Percentiles rank a stretch among this genome's conserved stretches.
Conservation (phyloP, 2,888 invertebrate genomes). For the Leucophenga maculata region DNA sequence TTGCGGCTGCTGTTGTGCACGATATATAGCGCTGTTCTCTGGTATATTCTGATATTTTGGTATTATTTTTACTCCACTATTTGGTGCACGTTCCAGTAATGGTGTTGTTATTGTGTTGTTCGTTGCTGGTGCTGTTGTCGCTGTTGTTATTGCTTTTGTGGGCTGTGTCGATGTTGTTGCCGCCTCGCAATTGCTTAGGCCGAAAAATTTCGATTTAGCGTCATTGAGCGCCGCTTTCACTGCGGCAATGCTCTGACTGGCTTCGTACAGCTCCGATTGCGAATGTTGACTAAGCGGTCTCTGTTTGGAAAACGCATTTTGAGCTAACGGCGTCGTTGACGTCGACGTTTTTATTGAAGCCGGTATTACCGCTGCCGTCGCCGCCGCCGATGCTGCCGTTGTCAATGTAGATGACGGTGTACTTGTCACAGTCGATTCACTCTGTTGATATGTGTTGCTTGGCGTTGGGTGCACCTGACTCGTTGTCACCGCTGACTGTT, state of each 20-base stretch:
- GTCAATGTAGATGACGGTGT: background rate
- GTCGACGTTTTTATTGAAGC: background rate
- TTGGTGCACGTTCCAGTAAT: no score
- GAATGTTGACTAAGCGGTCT: constrained; percentile 62
- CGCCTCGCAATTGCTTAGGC: constrained; percentile 61
- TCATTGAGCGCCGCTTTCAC: constrained; percentile 71
- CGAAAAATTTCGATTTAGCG: constrained; percentile 72
- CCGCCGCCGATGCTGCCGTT: constrained; percentile 16
- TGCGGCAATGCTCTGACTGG: constrained; percentile 67
- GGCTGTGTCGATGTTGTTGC: constrained; percentile 20
- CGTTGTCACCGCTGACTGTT: constrained; percentile 32
- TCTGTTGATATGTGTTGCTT: constrained; percentile 13
- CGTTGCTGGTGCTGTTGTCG: constrained; percentile 32
- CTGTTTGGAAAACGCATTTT: constrained; percentile 22
- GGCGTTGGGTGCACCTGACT: constrained; percentile 36
- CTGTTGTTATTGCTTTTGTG: constrained; percentile 55
- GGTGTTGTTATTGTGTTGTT: background rate
- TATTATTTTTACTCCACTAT: constrained; percentile 36
- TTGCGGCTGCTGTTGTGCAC: constrained; percentile 40
- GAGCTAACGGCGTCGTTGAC: background rate
- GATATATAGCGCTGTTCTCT: constrained; percentile 59
- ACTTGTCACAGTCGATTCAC: constrained; percentile 12
- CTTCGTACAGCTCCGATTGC: constrained; percentile 54
- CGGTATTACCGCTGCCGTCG: constrained; percentile 26
- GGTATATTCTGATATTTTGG: constrained; percentile 68